These are phyloP conservation scores for Sprattus sprattus DNA, from an alignment of 2,113 vertebrate genomes.

Conservation along the genomic window DNA sequence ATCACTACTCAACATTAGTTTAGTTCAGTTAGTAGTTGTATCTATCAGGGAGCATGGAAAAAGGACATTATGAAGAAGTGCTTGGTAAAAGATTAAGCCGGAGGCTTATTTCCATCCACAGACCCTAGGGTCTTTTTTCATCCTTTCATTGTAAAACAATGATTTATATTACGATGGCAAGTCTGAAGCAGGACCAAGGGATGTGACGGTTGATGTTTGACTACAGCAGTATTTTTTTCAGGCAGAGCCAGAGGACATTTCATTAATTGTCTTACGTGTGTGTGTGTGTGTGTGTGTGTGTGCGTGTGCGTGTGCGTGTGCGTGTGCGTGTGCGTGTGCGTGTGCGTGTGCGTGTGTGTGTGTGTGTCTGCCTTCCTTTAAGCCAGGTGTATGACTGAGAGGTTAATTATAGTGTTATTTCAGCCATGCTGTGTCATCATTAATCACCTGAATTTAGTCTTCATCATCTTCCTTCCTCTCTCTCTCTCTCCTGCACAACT, in stretches of 20 bases:
- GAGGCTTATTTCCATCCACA: too few species aligned
- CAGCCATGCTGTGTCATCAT: constrained; percentile 35
- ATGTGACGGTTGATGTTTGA: too few species aligned
- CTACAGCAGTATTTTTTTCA: too few species aligned
- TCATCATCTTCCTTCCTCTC: background rate
- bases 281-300: constrained; percentile 16
- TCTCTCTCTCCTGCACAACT: background rate
- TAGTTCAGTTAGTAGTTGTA: background rate
- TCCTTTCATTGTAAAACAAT: too few species aligned
- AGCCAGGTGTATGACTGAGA: constrained; percentile 17
- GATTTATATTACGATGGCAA: too few species aligned
- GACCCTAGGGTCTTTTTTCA: too few species aligned
- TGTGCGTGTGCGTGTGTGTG: constrained; percentile 13
- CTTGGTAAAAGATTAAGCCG: too few species aligned
- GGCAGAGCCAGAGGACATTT: too few species aligned
- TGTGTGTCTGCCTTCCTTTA: background rate
- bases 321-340: background rate
- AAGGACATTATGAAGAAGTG: background rate
- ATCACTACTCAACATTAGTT: background rate
- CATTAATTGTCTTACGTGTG: background rate
- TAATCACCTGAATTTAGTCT: constrained; percentile 14
- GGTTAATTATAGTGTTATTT: constrained; percentile 35
- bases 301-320: background rate
- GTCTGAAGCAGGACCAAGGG: too few species aligned
- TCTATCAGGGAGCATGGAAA: background rate